These are phyloP conservation scores for Oxyscelio sp. DNA, from an alignment of 2,888 invertebrate genomes.

Conservation along the genomic window DNA sequence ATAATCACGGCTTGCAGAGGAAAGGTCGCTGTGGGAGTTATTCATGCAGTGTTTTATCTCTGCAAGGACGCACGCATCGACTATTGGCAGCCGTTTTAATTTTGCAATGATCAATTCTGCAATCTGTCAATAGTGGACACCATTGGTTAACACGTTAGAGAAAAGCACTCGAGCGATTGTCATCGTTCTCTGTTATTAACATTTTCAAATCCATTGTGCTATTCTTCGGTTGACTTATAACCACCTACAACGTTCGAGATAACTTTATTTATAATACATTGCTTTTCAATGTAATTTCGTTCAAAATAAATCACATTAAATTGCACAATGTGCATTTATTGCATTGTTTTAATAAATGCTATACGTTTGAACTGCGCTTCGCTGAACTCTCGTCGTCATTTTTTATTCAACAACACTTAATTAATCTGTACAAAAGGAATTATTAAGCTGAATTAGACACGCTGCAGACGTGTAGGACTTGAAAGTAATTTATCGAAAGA, in stretches of 20 bases:
- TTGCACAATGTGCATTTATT: neutral
- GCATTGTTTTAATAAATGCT: slow-evolving; percentile 27
- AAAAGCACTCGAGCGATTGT: slow-evolving; percentile 25
- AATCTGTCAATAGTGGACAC: slow-evolving; percentile 68
- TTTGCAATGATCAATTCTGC: slow-evolving; percentile 78
- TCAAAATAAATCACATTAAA: neutral
- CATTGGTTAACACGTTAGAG: slow-evolving; percentile 12
- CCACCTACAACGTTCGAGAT: slow-evolving; percentile 8
- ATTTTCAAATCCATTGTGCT: slow-evolving; percentile 37
- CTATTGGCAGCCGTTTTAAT: slow-evolving; percentile 72
- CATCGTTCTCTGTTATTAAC: slow-evolving; percentile 45
- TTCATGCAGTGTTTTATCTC: slow-evolving; percentile 51
- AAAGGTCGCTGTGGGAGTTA: slow-evolving; percentile 59
- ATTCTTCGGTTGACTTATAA: slow-evolving; percentile 14
- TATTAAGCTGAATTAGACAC: no score
- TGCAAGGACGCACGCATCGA: slow-evolving; percentile 64
- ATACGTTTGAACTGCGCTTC: neutral
- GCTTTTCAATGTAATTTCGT: slow-evolving; percentile 18
- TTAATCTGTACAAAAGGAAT: no score
- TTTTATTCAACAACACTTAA: slow-evolving; percentile 21
- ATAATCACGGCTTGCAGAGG: slow-evolving; percentile 46
- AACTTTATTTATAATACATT: slow-evolving; percentile 17
- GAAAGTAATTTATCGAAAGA: no score
- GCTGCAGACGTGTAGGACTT: no score
- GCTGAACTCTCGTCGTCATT: slow-evolving; percentile 14